Base-by-base conservation (phyloP, 1,140 invertebrate genomes). In the Drosophila nasuta region DNA sequence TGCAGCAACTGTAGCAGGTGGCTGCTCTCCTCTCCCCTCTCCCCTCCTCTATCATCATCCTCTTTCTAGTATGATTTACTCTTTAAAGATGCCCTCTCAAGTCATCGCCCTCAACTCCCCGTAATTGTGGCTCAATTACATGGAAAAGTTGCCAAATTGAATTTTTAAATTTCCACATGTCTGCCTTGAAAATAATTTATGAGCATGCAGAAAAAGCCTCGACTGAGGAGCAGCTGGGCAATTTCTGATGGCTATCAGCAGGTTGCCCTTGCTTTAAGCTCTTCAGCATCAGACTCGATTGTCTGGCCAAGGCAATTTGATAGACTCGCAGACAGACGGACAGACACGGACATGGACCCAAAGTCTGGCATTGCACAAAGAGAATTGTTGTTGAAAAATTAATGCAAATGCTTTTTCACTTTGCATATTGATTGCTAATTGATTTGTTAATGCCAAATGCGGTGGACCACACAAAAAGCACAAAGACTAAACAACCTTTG, bases 81-180 rank as follows among this genome's bases (percentile, higher is more conserved):
- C 77, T 89, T 88, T 88, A 89, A 88, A 87, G 80, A 28, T 25
- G 35, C 7, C 13, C 38, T 13, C 33, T 8, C 13, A 4, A 2
- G 43, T 10, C 5, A 45, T 15, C 56, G 54, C 43, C 63, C 77
- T 77, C 73, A 64, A 67, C 38, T 56, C 63, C 69, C 68, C 77
- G 70, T 88, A 88, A 88, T 88, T 89, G 83, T 88, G 85, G 85
- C 80, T 88, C 83, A 88, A 88, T 88, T 88, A 88, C 83, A 88
- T 83, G 85, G 83, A 88, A 88, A 88, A 88, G 85, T 83, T 88
- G 71, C 85, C 83, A 89, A 88, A 88, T 88, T 88, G 83, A 88
- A 88, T 88, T 88, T 87, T 88, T 88, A 88, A 88, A 88, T 89
- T 87, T 72, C 48, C 63, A 62, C 72, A 77, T 64, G 54, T 56